Evolutionary conservation across 2,113 vertebrate species (phyloP).

Genomic region (Tenebrosternarchus preto): DNA sequence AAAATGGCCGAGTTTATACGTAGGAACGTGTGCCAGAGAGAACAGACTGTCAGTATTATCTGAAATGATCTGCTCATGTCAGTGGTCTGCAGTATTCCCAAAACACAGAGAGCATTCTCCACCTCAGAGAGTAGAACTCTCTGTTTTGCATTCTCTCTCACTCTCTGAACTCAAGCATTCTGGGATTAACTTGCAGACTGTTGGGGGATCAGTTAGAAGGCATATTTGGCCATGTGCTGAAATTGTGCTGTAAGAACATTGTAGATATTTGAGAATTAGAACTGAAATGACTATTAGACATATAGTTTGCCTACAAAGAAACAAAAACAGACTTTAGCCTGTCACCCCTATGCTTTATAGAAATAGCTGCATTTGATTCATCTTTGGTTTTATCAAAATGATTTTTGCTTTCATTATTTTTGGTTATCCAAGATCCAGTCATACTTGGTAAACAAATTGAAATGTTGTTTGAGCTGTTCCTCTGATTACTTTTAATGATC

Average conservation of each 20-base stretch:
- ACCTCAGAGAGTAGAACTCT: not conserved
- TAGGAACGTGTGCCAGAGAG: constrained; percentile 32
- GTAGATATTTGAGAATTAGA: not conserved
- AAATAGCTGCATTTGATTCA: not conserved
- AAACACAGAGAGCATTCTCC: not conserved
- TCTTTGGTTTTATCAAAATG: not conserved
- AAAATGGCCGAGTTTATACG: constrained; percentile 37
- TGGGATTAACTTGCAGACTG: constrained; percentile 22
- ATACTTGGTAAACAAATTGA: not conserved
- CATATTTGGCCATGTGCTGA: not conserved
- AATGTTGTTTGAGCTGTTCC: constrained; percentile 6
- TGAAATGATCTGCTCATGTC: constrained; percentile 19
- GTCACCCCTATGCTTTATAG: too few species aligned
- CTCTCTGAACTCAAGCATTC: not conserved
- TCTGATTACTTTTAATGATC: constrained; percentile 38
- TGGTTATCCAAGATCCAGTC: not conserved
- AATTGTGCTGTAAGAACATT: not conserved
- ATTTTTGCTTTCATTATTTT: not conserved
- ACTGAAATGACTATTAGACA: not conserved
- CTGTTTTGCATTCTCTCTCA: not conserved
- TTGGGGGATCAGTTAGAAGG: not conserved
- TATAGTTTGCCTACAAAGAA: not conserved
- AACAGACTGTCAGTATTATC: constrained; percentile 24
- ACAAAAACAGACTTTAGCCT: too few species aligned
- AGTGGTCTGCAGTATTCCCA: constrained; percentile 5